Base-by-base conservation (phyloP, 2,888 invertebrate species). In the Ectemnius cavifrons region DNA sequence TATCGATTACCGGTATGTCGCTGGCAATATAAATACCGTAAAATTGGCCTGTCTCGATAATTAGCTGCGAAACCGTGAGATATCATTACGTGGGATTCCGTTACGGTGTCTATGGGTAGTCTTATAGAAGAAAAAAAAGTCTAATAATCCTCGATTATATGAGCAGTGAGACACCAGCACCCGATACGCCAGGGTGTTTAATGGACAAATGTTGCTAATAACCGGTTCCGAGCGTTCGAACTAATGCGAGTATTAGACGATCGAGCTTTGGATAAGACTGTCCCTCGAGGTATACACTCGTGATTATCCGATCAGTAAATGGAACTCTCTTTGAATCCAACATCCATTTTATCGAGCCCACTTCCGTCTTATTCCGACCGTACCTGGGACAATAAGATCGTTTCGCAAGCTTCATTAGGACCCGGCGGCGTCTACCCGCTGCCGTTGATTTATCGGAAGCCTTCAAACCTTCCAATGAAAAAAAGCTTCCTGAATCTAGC, bases 171-270 rank as follows among this genome's bases (percentile, higher is more conserved):
- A 80, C 81, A 76, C 78, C 73, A 65, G 58, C 61, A 70, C 56
- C 57, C 79, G 78, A 77, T 82, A 82, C 67, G 75, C 80, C 75
- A 63, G 65, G 57, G 64, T 57, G 63, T 73, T 63, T 81, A 82
- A 82, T 81, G 75, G 78, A 67, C 81, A 82, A 83, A 83, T 82
- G 79, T 81, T 82, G 72, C 83, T 83, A 83, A 83, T 81, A 83
- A 83, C 83, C 83, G 83, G 83, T 83, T 83, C 71, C 63, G 77
- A 70, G 76, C 83, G 78, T 83, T 83, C 80, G 8, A 83, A 83
- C 83, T 83, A 81, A 83, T 83, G 79, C 78, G 73, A 71, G 81
- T 77, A 81, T 83, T 81, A 83, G 77, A 77, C 78, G 83, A 83
- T 83, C 71, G 70, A 77, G 75, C 63, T 63, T 66, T 75, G 74